Evolutionary conservation across 1,140 invertebrate species (phyloP).

Genomic region (Papilio aristodemus): DNA sequence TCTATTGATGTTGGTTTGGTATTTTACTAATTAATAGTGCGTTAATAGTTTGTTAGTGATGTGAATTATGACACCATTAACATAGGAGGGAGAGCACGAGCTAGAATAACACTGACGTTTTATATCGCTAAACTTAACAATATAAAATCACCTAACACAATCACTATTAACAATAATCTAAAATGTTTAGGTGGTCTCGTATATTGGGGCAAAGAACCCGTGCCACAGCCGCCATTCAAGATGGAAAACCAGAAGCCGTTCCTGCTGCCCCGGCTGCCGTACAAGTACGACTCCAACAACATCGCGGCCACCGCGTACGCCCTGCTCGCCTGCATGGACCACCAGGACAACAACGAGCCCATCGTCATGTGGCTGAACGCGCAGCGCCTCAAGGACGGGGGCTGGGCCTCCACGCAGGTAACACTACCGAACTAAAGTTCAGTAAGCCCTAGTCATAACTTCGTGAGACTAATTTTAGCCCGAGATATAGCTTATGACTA

Average conservation of each 20-base stretch:
- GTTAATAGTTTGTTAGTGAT: too few relatives aligned
- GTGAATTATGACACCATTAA: too few relatives aligned
- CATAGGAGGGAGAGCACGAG: too few relatives aligned
- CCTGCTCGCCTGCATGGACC: conserved; percentile 91
- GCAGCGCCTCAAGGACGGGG: conserved; percentile 94
- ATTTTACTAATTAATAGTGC: too few relatives aligned
- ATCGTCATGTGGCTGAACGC: conserved; percentile 97
- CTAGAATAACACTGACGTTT: too few relatives aligned
- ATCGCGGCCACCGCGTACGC: conserved; percentile 96
- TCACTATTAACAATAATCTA: conserved; percentile 8
- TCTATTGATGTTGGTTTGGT: too few relatives aligned
- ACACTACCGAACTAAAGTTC: too few relatives aligned
- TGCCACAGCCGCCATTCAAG: conserved; percentile 90
- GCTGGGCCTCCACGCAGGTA: conserved; percentile 96
- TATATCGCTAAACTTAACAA: too few relatives aligned
- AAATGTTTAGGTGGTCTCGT: conserved; percentile 84
- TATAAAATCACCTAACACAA: too few relatives aligned
- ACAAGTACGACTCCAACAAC: conserved; percentile 94
- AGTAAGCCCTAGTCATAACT: too few relatives aligned
- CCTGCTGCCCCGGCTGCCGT: conserved; percentile 91
- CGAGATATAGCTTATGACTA: too few relatives aligned
- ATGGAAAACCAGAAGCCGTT: conserved; percentile 95
- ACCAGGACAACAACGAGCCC: conserved; percentile 90
- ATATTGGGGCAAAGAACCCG: conserved; percentile 90
- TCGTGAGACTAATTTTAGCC: too few relatives aligned